Conservation (phyloP, 2,113 vertebrate genomes). For the Apus apus region DNA sequence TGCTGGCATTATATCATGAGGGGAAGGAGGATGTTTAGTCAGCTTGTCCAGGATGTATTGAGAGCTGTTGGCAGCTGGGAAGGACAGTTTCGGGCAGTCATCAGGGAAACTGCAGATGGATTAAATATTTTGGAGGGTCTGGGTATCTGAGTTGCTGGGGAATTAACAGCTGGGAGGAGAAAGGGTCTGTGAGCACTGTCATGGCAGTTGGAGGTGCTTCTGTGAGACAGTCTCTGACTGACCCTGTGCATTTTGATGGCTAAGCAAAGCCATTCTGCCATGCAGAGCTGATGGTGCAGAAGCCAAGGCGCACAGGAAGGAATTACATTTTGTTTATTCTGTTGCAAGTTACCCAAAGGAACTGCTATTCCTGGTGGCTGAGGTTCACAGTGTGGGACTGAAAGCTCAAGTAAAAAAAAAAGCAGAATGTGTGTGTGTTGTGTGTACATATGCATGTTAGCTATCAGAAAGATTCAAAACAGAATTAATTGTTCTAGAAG, state of each 20-base stretch:
- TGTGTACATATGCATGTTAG: not conserved
- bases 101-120: not conserved
- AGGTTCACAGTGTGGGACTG: not conserved
- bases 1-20: not conserved
- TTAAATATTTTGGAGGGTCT: not conserved
- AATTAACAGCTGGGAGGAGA: not conserved
- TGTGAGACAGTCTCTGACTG: not conserved
- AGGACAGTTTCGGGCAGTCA: not conserved
- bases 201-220: not conserved
- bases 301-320: not conserved
- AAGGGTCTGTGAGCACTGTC: not conserved
- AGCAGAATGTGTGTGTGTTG: not conserved
- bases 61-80: not conserved
- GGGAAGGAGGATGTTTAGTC: constrained; percentile 20
- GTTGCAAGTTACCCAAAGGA: not conserved
- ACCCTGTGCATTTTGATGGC: not conserved
- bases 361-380: not conserved
- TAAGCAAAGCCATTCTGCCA: constrained; percentile 11
- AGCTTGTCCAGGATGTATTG: constrained; percentile 1
- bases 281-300: not conserved
- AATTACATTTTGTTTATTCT: not conserved
- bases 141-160: not conserved
- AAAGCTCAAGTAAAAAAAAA: constrained; percentile 6
- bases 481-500: not conserved
- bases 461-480: not conserved